Conservation (phyloP, 1,140 invertebrate genomes). For the Pygmarrhopalites habei region DNA sequence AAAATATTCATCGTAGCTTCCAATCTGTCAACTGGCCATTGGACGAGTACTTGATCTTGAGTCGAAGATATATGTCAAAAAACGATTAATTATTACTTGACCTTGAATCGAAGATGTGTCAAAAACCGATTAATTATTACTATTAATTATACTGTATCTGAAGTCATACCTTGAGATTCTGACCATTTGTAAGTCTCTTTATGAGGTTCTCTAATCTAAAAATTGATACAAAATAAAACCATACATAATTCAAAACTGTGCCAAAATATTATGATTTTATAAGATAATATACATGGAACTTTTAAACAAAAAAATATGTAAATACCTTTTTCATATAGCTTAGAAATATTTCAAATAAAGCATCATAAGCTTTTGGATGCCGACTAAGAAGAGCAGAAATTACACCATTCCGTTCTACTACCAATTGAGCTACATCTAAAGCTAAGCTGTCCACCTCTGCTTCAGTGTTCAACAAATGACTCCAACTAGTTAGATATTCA, state of each 20-base stretch:
- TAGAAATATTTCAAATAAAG: conserved; percentile 67
- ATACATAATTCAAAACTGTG: neutral
- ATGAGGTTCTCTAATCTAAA: conserved; percentile 51
- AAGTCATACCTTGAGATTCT: too few species aligned
- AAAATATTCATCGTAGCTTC: conserved; percentile 77
- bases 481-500: conserved; percentile 46
- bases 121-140: too few species aligned
- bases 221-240: conserved; percentile 26
- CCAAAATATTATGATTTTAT: neutral
- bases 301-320: too few species aligned
- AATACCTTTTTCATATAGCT: conserved; percentile 65
- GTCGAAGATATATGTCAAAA: too few species aligned
- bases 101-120: too few species aligned
- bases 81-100: too few species aligned
- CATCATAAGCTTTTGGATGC: conserved; percentile 44
- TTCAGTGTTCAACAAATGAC: conserved; percentile 13
- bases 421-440: conserved; percentile 74
- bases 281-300: too few species aligned
- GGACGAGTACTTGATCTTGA: conserved; percentile 57
- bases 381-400: conserved; percentile 68
- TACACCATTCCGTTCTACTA: conserved; percentile 86
- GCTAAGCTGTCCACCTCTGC: conserved; percentile 24
- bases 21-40: conserved; percentile 61
- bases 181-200: conserved; percentile 60
- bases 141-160: too few species aligned